A percentile compares a stretch with the other conserved stretches of the same genome.
These are phyloP conservation scores for Elysia crispata DNA, from an alignment of 2,888 invertebrate genomes.

Conservation along the genomic window DNA sequence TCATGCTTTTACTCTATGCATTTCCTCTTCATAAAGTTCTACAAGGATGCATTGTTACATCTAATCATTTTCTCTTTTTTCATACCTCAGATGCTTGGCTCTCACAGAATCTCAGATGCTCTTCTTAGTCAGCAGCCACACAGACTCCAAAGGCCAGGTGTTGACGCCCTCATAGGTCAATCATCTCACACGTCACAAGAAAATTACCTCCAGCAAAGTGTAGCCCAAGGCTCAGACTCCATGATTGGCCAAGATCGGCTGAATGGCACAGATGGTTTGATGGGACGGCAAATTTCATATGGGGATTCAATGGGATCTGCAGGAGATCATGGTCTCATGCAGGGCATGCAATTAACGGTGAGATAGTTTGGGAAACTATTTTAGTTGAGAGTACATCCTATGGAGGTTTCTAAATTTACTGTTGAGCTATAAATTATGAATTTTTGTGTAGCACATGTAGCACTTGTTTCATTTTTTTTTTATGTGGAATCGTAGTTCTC, in stretches of 20 bases:
- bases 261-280: constrained; percentile 35
- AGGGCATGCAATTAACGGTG: constrained; percentile 40
- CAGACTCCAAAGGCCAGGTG: constrained; percentile 31
- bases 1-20: no score
- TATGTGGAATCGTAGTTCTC: no score
- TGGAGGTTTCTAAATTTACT: no score
- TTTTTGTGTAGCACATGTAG: no score
- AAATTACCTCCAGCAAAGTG: constrained; percentile 33
- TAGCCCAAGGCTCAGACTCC: constrained; percentile 15
- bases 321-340: constrained; percentile 34
- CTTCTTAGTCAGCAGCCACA: constrained; percentile 39
- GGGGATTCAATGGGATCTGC: constrained; percentile 11
- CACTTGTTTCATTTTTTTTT: no score
- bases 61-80: background rate
- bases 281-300: constrained; percentile 38
- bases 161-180: constrained; percentile 41
- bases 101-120: constrained; percentile 37
- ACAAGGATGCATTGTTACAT: background rate
- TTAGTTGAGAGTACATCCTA: no score
- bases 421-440: no score
- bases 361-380: no score
- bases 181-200: constrained; percentile 35
- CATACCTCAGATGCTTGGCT: constrained; percentile 26
- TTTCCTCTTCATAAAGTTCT: no score
- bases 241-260: constrained; percentile 43